phyloP scores from a whole-genome alignment of 2,797 vertebrate genomes.

The Pseudochromis fuscus region DNA sequence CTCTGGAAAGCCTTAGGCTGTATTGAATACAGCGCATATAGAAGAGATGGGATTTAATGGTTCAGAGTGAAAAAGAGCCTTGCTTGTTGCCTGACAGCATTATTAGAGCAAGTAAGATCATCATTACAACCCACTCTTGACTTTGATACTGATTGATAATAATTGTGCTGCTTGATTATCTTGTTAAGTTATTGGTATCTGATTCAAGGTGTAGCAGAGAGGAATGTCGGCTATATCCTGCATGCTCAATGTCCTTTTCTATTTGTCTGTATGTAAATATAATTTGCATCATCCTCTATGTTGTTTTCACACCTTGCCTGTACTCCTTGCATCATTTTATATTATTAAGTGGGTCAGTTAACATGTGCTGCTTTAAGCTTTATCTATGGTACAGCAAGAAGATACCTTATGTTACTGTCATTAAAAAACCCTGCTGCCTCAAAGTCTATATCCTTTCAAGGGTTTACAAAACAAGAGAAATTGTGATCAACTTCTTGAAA shows the following conservation, averaged over 20 bases:
- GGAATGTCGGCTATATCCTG: background rate
- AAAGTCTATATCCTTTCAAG: background rate
- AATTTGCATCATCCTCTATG: slow-evolving; percentile 18
- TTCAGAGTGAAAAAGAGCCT: background rate
- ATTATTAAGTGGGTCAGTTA: slow-evolving; percentile 4
- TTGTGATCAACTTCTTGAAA: background rate
- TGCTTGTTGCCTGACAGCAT: slow-evolving; percentile 28
- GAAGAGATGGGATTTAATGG: slow-evolving; percentile 14
- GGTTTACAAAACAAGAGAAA: background rate
- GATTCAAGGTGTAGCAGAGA: background rate
- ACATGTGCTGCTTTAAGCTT: slow-evolving; percentile 1
- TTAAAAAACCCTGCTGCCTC: background rate
- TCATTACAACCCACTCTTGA: slow-evolving; percentile 9
- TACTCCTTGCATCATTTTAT: background rate
- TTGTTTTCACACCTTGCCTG: slow-evolving; percentile 8
- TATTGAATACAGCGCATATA: slow-evolving; percentile 30
- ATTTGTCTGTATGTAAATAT: background rate
- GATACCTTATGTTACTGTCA: background rate
- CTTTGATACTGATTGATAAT: slow-evolving; percentile 12
- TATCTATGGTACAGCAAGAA: background rate
- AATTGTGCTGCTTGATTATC: slow-evolving; percentile 5
- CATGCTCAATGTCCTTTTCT: background rate
- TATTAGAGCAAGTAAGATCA: slow-evolving; percentile 22
- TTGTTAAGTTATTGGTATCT: slow-evolving; percentile 10
- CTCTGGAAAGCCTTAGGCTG: slow-evolving; percentile 41